Base-by-base conservation (phyloP, 1,140 invertebrate species). In the Bicyclus anynana region DNA sequence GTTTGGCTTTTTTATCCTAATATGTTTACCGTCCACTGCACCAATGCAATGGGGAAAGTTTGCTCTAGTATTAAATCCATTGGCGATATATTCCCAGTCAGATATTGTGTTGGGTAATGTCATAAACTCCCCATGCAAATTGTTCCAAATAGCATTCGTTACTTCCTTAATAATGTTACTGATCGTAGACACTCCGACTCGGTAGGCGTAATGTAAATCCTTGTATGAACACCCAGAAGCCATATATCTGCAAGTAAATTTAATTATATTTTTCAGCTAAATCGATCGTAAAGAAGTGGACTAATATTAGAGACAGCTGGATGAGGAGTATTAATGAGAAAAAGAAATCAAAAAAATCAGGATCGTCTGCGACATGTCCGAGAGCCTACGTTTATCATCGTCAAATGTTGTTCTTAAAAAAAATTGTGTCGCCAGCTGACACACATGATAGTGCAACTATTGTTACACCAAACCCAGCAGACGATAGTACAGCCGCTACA, bases 151-250 rank as follows among this genome's bases (percentile, higher is more conserved):
- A 42, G 50, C 53, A 42, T 55, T 27, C 17, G 27, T 59, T 14
- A 64, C 33, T 68, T 68, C 51, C 40, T 61, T 55, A 48, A 68
- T 64, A 58, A 68, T 16, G 51, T 58, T 61, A 49, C 52, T 64
- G 35, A 68, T 58, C 40, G 58, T 64, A 10, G 61, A 58, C 29
- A 64, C 54, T 35, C 61, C 65, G n/a, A 68, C 65, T 55, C 61
- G 53, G 48, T 61, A 68, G 53, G 47, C 33, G 58, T 68, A 68
- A 64, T 64, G 51, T 59, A 68, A 27, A 54, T 68, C 61, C 44
- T 59, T 64, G 51, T 42, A 68, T 68, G 58, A 64, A 64, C 65
- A 68, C 27, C 62, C 65, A 35, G 61, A 68, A 48, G 61, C 58
- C 42, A 55, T 44, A 62, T 64, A 68, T 49, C 61, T 68, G 58